A percentile compares a stretch with the other conserved stretches of the same genome.
These are phyloP conservation scores for Mustela lutreola DNA, from an alignment of 2,113 vertebrate genomes.

Conservation along the genomic window DNA sequence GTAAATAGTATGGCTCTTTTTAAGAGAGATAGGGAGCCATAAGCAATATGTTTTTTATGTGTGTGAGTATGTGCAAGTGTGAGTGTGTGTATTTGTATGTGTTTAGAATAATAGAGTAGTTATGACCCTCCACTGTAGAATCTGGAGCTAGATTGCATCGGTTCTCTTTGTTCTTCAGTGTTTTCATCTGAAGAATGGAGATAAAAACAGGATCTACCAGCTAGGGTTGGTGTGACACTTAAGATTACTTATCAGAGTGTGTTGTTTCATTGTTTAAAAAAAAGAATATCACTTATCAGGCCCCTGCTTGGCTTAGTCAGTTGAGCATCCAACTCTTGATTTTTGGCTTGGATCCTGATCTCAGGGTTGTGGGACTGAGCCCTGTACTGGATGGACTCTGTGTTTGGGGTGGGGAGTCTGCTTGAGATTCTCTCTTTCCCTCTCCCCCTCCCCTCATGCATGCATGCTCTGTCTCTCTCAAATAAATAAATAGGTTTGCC, in stretches of 20 bases:
- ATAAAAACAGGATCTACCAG: background rate
- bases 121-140: background rate
- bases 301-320: background rate
- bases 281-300: background rate
- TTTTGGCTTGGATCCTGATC: background rate
- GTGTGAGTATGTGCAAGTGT: background rate
- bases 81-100: background rate
- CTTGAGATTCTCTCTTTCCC: background rate
- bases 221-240: background rate
- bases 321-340: background rate
- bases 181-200: background rate
- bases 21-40: background rate
- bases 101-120: background rate
- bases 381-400: background rate
- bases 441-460: background rate
- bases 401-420: background rate
- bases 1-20: conserved; percentile 5
- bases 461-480: background rate
- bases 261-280: no score
- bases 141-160: background rate
- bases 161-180: conserved; percentile 15
- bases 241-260: background rate
- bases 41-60: background rate
- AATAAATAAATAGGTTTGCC: no score
- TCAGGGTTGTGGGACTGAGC: background rate